Percentiles rank a stretch among this genome's conserved stretches.
These are phyloP conservation scores for Glaucopsyche alexis DNA, from an alignment of 2,888 invertebrate genomes.

Conservation along the genomic window DNA sequence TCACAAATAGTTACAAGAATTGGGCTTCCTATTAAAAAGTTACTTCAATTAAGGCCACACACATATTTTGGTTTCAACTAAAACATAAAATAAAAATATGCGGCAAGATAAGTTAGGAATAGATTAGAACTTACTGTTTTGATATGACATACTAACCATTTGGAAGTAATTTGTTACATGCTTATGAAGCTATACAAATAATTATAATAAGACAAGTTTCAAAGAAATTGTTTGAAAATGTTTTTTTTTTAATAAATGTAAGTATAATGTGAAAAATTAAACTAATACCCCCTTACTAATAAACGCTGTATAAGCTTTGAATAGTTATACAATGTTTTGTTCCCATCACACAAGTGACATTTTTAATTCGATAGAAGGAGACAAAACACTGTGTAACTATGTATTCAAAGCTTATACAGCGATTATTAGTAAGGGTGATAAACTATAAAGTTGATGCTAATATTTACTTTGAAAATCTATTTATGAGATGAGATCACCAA, in stretches of 20 bases:
- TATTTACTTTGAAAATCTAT: neutral
- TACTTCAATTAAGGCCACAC: neutral
- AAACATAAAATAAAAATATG: neutral
- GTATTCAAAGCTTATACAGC: no score
- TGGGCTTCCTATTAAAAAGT: neutral
- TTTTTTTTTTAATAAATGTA: neutral
- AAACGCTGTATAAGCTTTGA: no score
- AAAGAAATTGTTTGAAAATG: neutral
- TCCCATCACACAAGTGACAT: no score
- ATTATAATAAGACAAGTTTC: neutral
- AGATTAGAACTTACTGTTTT: neutral
- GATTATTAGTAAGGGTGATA: no score
- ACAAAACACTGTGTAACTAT: no score
- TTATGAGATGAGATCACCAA: constrained; percentile 20
- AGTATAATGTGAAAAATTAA: neutral
- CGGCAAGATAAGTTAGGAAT: constrained; percentile 22
- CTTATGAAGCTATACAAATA: neutral
- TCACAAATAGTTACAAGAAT: no score
- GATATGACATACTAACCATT: neutral
- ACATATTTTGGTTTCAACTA: neutral
- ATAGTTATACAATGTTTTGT: no score
- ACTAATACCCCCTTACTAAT: no score
- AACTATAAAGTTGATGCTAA: neutral
- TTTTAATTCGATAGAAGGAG: no score
- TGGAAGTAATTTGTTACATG: neutral